Conservation (phyloP, 2,797 vertebrate genomes). For the Urophycis tenuis region DNA sequence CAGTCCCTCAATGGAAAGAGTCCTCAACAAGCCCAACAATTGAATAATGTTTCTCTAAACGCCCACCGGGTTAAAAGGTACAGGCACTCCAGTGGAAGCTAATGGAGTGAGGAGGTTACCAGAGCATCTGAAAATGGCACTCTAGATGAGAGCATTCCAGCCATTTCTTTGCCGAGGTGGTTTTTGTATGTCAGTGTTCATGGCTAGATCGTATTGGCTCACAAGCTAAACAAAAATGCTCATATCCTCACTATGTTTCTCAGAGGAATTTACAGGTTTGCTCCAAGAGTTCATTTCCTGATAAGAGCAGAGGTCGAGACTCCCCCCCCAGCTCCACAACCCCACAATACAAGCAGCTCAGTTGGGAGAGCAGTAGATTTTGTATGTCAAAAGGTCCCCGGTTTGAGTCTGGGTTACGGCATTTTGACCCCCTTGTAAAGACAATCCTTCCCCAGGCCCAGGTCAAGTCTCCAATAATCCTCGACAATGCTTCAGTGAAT, state of each 20-base stretch:
- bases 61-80: background rate
- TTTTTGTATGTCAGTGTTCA: constrained; percentile 16
- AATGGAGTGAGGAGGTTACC: background rate
- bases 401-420: constrained; percentile 33
- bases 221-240: constrained; percentile 17
- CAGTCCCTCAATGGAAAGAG: constrained; percentile 23
- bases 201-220: constrained; percentile 34
- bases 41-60: background rate
- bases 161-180: constrained; percentile 43
- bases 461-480: too few relatives aligned
- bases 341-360: constrained; percentile 35
- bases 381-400: constrained; percentile 38
- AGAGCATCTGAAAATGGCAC: constrained; percentile 4
- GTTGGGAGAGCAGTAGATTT: constrained; percentile 43
- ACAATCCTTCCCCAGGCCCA: too few relatives aligned
- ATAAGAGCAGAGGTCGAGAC: background rate
- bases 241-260: constrained; percentile 34
- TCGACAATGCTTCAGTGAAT: background rate
- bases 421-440: constrained; percentile 16
- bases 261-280: constrained; percentile 29
- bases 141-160: constrained; percentile 44
- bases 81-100: background rate
- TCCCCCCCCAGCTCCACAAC: background rate
- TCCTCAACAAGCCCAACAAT: too few relatives aligned
- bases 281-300: constrained; percentile 9